Percentiles rank a stretch among this genome's conserved stretches.
Conservation (phyloP, 2,113 vertebrate species). For the Pongo abelii region DNA sequence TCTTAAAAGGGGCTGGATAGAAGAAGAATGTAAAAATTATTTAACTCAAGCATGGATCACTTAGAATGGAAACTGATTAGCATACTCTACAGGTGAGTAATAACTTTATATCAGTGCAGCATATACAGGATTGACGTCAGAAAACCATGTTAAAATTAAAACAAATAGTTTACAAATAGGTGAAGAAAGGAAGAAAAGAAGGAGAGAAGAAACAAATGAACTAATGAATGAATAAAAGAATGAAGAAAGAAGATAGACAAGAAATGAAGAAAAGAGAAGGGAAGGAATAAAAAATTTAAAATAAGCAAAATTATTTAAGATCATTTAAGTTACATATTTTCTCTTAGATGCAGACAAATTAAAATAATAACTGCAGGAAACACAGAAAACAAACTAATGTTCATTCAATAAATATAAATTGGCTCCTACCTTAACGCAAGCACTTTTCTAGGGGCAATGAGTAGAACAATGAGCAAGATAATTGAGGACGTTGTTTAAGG, state of each 20-base stretch:
- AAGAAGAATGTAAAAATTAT: background rate
- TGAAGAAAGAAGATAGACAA: background rate
- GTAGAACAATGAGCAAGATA: background rate
- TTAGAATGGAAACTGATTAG: background rate
- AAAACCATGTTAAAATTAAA: background rate
- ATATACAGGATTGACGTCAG: background rate
- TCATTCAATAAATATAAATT: background rate
- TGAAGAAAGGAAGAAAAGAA: background rate
- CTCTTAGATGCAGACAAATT: background rate
- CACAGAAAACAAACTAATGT: background rate
- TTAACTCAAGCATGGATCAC: background rate
- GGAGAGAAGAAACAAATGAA: background rate
- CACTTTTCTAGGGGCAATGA: background rate
- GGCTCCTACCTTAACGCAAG: rapidly evolving
- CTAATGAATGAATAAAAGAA: background rate
- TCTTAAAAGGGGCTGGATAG: background rate
- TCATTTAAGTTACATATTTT: background rate
- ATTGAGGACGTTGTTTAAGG: background rate
- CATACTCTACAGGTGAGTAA: background rate
- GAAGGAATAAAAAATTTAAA: background rate
- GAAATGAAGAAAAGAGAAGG: too few relatives aligned
- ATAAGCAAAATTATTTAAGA: background rate
- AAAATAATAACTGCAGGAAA: background rate
- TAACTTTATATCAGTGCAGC: background rate
- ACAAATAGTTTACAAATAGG: background rate